Percentiles rank a stretch among this genome's conserved stretches.
Conservation (phyloP, 2,797 vertebrate genomes). For the Falco peregrinus region DNA sequence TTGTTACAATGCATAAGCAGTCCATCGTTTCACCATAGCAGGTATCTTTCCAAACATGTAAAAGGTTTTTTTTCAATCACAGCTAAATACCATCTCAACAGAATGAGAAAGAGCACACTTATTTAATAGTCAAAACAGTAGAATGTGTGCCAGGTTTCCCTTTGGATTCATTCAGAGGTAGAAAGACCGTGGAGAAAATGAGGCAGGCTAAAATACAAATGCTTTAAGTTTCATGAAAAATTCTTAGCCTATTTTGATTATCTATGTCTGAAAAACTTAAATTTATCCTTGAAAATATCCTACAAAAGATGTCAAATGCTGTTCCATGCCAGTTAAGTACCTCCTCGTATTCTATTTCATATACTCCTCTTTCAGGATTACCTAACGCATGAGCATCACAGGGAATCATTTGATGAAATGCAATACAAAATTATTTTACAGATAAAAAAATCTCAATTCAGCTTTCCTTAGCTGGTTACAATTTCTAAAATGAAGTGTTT, state of each 20-base stretch:
- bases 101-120: conserved; percentile 43
- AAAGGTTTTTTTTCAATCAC: conserved; percentile 67
- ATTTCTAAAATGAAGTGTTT: conserved; percentile 46
- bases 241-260: conserved; percentile 58
- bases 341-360: conserved; percentile 72
- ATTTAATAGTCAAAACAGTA: conserved; percentile 62
- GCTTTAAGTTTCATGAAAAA: conserved; percentile 58
- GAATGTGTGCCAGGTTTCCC: conserved; percentile 53
- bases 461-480: conserved; percentile 55
- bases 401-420: conserved; percentile 77
- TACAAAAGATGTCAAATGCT: conserved; percentile 62
- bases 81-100: conserved; percentile 49
- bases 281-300: conserved; percentile 63
- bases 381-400: conserved; percentile 70
- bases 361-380: conserved; percentile 71
- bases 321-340: conserved; percentile 69
- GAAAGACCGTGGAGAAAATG: conserved; percentile 44
- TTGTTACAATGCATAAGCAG: conserved; percentile 93
- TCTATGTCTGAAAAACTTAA: conserved; percentile 62
- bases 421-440: conserved; percentile 68
- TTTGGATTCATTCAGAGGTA: conserved; percentile 70
- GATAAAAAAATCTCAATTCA: conserved; percentile 54
- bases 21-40: conserved; percentile 84
- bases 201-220: conserved; percentile 29
- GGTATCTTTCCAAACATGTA: conserved; percentile 71